Percentiles rank a stretch among this genome's conserved stretches.
phyloP scores from a whole-genome alignment of 1,140 invertebrate species.

The Polypedilum pembai region DNA sequence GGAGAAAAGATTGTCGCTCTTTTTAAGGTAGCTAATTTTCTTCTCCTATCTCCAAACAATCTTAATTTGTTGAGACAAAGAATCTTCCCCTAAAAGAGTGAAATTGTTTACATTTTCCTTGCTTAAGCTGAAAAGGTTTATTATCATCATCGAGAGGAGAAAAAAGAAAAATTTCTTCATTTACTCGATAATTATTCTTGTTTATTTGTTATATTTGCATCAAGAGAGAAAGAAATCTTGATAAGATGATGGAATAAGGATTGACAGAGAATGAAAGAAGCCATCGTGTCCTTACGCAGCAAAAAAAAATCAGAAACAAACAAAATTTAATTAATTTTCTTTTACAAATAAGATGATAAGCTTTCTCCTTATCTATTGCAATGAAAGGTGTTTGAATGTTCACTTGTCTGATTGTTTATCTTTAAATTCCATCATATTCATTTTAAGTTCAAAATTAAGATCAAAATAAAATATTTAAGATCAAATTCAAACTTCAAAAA shows the following conservation, averaged over 20 bases:
- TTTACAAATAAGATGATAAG: not conserved
- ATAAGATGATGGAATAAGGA: constrained; percentile 13
- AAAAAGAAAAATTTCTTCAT: not conserved
- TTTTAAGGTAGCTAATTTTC: constrained; percentile 14
- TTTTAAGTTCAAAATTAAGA: too few species aligned
- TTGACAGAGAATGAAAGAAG: not conserved
- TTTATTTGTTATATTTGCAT: constrained; percentile 6
- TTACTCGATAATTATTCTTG: not conserved
- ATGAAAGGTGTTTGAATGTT: too few species aligned
- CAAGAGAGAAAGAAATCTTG: not conserved
- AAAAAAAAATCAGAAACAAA: constrained; percentile 3
- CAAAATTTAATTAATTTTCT: constrained; percentile 1
- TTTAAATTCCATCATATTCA: too few species aligned
- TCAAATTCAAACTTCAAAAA: too few species aligned
- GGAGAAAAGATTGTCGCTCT: not conserved
- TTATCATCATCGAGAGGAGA: not conserved
- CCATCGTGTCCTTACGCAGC: not conserved
- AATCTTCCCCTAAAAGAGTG: not conserved
- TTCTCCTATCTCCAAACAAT: not conserved
- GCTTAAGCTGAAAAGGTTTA: not conserved
- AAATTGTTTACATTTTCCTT: constrained; percentile 5
- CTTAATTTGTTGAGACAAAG: constrained; percentile 8
- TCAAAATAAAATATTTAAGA: too few species aligned
- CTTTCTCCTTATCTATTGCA: not conserved
- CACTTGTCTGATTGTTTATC: too few species aligned